Evolutionary conservation across 2,113 vertebrate species (phyloP), one percentile per base, ranked within the genome.

Genomic region (Nannospalax galili): DNA sequence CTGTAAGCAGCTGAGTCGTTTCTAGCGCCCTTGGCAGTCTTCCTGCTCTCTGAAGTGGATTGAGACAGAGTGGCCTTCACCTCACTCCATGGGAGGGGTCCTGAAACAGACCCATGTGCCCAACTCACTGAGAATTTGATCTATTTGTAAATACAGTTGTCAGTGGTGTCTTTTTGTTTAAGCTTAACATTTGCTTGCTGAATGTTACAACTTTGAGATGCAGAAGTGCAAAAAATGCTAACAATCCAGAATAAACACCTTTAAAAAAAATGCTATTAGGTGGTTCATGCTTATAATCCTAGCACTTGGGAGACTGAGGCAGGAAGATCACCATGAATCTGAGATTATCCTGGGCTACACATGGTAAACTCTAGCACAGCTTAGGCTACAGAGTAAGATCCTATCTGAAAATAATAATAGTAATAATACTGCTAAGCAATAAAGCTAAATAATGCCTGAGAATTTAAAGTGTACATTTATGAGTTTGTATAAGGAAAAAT

Each of bases 401-500:
- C 82, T n/a, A 7, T 24, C 42, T 69, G 35, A 67, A 28, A n/a
- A n/a, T 26, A 42, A 28, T 30, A 56, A 58, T 58, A 58, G 5
- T 17, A 78, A 3, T 56, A 79, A 19, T 81, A 65, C 5, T 84
- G n/a, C n/a, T n/a, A n/a, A n/a, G n/a, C n/a, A 12, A 10, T 32
- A 5, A 3, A 26, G n/a, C 40, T 37, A 85, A 26, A 42, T 7
- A 69, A 26, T 90, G 58, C 73, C 35, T 91, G 22, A 87, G 73
- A 89, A 92, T 67, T 79, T 75, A 37, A 91, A 91, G 45, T 89
- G 24, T 16, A 67, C n/a, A 42, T 89, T 84, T 56, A 17, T 93
- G 60, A 84, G 15, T 94, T 81, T 79, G 4, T 95, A 30, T 93
- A 64, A 72, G 84, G 67, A 84, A 75, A 92, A 81, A 67, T 52